Evolutionary conservation across 2,113 vertebrate genomes (phyloP).

Genomic region (Lophochroa leadbeateri): DNA sequence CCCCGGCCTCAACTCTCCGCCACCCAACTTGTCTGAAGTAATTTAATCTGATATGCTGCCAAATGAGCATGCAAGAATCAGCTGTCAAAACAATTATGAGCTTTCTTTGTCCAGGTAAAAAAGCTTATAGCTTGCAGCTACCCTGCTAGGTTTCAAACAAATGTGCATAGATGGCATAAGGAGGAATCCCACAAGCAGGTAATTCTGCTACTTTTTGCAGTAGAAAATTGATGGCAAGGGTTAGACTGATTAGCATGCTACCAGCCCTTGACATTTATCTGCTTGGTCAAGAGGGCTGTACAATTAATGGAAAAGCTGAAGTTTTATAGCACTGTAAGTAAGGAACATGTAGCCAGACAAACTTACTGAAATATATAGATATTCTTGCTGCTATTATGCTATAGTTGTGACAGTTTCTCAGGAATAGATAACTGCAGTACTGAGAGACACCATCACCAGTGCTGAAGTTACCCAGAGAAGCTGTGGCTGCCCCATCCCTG

Average conservation of each 20-base stretch:
- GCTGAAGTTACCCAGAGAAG: too few relatives aligned
- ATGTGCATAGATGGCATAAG: too few relatives aligned
- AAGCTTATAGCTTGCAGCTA: neutral
- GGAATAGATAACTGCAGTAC: neutral
- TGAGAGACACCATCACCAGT: neutral
- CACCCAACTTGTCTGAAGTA: neutral
- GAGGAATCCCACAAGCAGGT: neutral
- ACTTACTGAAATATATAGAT: neutral
- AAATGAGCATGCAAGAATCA: neutral
- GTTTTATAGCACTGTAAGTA: neutral
- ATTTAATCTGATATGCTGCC: neutral
- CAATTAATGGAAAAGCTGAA: neutral
- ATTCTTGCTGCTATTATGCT: neutral
- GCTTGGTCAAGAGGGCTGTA: neutral
- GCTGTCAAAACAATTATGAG: neutral
- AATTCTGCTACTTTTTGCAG: neutral
- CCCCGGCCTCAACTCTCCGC: neutral
- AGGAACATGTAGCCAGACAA: neutral
- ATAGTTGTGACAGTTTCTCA: neutral
- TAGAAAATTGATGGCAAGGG: neutral
- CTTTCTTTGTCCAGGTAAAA: neutral
- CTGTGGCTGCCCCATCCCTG: too few relatives aligned
- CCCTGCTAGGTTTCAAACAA: neutral
- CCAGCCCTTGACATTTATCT: neutral
- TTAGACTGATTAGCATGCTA: neutral